Evolutionary conservation across 2,888 invertebrate genomes (phyloP).

Genomic region (Lysandra coridon): DNA sequence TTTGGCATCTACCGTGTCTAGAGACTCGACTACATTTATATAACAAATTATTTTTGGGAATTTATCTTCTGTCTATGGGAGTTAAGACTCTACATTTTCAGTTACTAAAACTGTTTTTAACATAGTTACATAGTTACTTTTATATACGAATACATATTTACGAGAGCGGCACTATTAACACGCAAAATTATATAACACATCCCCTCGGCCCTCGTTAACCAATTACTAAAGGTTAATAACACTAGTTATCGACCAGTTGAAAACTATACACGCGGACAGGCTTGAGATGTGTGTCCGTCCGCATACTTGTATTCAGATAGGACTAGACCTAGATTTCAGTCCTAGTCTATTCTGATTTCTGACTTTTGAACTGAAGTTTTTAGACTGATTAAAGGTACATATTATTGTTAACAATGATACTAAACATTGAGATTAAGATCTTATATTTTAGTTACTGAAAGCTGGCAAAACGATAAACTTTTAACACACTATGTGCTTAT

Average conservation of each 20-base stretch:
- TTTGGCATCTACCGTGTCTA: neutral
- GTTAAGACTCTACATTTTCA: neutral
- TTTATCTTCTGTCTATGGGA: no score
- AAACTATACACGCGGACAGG: neutral
- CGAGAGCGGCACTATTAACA: conserved; percentile 10
- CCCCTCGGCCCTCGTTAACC: neutral
- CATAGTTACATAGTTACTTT: neutral
- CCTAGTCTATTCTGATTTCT: neutral
- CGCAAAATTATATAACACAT: conserved; percentile 8
- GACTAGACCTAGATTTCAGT: no score
- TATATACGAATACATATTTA: neutral
- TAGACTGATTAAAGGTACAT: neutral
- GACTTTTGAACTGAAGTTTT: no score
- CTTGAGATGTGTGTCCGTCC: neutral
- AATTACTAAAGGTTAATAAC: conserved; percentile 13
- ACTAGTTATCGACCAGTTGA: neutral
- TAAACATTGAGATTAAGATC: no score
- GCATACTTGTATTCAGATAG: neutral
- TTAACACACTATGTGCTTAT: no score
- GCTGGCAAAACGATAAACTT: no score
- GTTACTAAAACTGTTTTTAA: neutral
- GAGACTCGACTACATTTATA: no score
- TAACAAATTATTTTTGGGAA: no score
- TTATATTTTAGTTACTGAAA: no score
- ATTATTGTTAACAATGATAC: neutral